Base-by-base conservation (phyloP, 2,113 vertebrate genomes). In the Aldabrachelys gigantea region DNA sequence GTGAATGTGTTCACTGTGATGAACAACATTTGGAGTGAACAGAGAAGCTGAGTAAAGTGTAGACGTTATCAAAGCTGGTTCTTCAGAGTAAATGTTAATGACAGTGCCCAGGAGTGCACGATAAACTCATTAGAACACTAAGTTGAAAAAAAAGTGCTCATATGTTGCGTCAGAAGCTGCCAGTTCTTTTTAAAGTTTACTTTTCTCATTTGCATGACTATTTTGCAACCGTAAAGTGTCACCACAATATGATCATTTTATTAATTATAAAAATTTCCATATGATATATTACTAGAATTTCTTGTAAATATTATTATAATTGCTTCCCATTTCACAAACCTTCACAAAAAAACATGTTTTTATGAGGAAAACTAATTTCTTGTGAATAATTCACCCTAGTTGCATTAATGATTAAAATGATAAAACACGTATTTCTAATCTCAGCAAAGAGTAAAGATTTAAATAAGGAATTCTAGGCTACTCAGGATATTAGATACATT, bases 401-500 rank as follows among this genome's bases (percentile, higher is more conserved):
- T 72, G 29, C 47, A 19, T 41, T 85, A 69, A 62, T 78, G 80
- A 91, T 89, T 90, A 84, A 91, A 92, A 53, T 41, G 27, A 80
- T 38, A 90, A 69, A 35, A 87, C 56, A 84, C n/a, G 38, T 91
- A 90, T 83, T 91, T 90, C 90, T 94, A 89, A 95, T 92, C 81
- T 76, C 38, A 31, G 25, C 90, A 22, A 85, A 65, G 89, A 91
- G 88, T 44, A 81, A 10, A 57, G n/a, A 84, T 87, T 54, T 85
- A 92, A 91, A 14, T 41, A 82, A 84, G 82, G 53, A 82, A 81
- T 94, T 62, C 85, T 88, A 86, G 69, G 35, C 87, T 89, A 14
- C 78, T 76, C 89, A 96, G 80, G 89, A 35, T 83, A 92, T 89
- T 95, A 92, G 85, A 87, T 93, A 54, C 54, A 92, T 97, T 96